These are phyloP conservation scores for Ispidina lecontei DNA, from an alignment of 2,797 vertebrate genomes.

Conservation along the genomic window DNA sequence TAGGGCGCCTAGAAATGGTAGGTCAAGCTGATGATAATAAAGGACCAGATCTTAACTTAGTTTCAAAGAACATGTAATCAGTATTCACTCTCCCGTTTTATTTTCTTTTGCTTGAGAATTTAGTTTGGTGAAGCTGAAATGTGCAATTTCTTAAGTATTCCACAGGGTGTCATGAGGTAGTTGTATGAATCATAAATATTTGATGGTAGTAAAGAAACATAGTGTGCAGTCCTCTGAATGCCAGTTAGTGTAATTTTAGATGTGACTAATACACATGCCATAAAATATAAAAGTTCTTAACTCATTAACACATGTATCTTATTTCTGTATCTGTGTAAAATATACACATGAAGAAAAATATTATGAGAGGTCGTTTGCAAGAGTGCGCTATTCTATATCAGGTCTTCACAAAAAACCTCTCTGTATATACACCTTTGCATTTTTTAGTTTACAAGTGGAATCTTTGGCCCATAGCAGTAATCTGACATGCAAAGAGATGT, in stretches of 20 bases:
- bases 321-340: constrained; percentile 62
- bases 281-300: constrained; percentile 64
- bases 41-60: constrained; percentile 37
- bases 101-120: constrained; percentile 7
- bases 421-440: background rate
- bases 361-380: constrained; percentile 32
- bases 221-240: constrained; percentile 45
- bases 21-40: constrained; percentile 60
- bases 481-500: background rate
- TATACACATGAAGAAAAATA: constrained; percentile 21
- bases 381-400: constrained; percentile 36
- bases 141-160: constrained; percentile 74
- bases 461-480: constrained; percentile 4
- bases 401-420: constrained; percentile 23
- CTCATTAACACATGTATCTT: constrained; percentile 67
- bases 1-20: constrained; percentile 49
- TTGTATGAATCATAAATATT: constrained; percentile 59
- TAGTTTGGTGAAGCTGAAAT: constrained; percentile 1
- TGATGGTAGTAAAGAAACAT: constrained; percentile 20
- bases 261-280: constrained; percentile 47
- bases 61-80: constrained; percentile 44
- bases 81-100: constrained; percentile 44
- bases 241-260: constrained; percentile 58
- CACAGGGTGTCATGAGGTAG: constrained; percentile 81
- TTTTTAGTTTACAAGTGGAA: constrained; percentile 31